Percentiles rank a stretch among this genome's conserved stretches.
These are phyloP conservation scores for Octopus sinensis DNA, from an alignment of 1,140 invertebrate genomes.

Conservation along the genomic window DNA sequence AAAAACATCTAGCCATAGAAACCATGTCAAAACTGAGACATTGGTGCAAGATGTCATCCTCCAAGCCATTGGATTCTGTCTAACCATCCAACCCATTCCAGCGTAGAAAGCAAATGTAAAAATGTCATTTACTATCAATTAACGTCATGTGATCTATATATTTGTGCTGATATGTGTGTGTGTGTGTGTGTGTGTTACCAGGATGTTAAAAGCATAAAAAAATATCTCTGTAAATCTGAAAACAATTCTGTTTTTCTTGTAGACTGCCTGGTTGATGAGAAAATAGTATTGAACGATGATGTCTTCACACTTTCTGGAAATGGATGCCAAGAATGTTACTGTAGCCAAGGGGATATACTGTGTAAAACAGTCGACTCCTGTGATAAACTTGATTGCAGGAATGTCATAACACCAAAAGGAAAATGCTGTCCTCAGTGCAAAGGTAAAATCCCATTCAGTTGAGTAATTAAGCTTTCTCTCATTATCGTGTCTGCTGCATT, in stretches of 20 bases:
- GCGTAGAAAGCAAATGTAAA: background rate
- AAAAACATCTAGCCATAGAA: too few species aligned
- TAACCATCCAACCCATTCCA: background rate
- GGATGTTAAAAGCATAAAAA: background rate
- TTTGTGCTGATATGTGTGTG: background rate
- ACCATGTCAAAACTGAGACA: too few species aligned
- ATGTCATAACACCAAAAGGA: slow-evolving; percentile 36
- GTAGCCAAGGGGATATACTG: slow-evolving; percentile 41
- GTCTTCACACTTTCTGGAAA: slow-evolving; percentile 33
- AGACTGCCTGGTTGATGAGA: slow-evolving; percentile 45
- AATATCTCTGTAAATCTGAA: background rate
- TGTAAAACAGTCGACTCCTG: slow-evolving; percentile 37
- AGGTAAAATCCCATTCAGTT: slow-evolving; percentile 28
- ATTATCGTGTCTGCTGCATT: too few species aligned
- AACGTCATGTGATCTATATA: background rate
- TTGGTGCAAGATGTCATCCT: background rate
- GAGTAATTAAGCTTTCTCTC: too few species aligned
- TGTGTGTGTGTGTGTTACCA: background rate
- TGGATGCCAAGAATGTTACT: slow-evolving; percentile 43
- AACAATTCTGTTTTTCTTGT: slow-evolving; percentile 19
- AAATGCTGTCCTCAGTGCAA: slow-evolving; percentile 49
- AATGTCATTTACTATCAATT: background rate
- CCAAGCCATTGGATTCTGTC: background rate
- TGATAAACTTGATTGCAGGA: slow-evolving; percentile 35
- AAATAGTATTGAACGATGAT: slow-evolving; percentile 35